phyloP scores from a whole-genome alignment of 2,113 vertebrate species.

The Lipotes vexillifer region DNA sequence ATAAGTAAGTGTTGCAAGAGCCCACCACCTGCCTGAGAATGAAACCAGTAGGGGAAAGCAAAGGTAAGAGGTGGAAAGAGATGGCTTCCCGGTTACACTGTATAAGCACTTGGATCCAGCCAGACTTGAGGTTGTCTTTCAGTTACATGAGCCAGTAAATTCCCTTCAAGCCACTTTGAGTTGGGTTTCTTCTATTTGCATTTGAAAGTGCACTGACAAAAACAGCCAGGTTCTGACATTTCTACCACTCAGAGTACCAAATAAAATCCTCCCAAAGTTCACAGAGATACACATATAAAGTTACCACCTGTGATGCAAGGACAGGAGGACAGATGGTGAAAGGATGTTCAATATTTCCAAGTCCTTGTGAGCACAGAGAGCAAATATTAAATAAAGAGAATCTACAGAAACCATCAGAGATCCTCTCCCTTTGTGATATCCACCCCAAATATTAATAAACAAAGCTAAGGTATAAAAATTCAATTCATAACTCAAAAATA shows the following conservation, averaged over 20 bases:
- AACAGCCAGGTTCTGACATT: slow-evolving; percentile 16
- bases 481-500: slow-evolving; percentile 24
- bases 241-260: neutral
- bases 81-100: neutral
- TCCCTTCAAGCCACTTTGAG: neutral
- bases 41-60: neutral
- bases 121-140: neutral
- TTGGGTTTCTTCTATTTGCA: neutral
- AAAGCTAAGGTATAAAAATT: slow-evolving; percentile 2
- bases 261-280: neutral
- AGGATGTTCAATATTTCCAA: neutral
- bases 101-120: neutral
- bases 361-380: neutral
- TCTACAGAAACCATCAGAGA: neutral
- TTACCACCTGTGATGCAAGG: neutral
- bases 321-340: neutral
- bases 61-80: neutral
- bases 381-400: slow-evolving; percentile 43
- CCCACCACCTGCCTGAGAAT: neutral
- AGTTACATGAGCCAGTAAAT: neutral
- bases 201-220: neutral
- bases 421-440: neutral
- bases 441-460: slow-evolving; percentile 41
- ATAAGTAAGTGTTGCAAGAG: fast-evolving
- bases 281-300: neutral